Conservation (phyloP, 2,888 invertebrate genomes). For the Tribolium freemani region DNA sequence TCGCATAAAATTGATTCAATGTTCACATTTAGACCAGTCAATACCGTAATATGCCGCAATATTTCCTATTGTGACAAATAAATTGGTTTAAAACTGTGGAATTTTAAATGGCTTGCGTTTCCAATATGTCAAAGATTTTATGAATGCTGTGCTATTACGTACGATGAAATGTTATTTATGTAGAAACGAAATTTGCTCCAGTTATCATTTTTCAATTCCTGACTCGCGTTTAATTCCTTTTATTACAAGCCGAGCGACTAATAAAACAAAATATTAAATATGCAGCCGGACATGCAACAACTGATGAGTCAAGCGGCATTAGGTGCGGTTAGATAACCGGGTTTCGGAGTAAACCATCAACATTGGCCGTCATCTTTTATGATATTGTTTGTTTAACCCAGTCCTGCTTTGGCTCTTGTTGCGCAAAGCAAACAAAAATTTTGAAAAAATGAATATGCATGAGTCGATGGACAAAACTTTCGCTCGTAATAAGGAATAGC, state of each 20-base stretch:
- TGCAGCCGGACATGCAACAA: conserved; percentile 16
- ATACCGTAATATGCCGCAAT: neutral
- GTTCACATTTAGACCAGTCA: neutral
- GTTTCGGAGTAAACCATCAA: conserved; percentile 4
- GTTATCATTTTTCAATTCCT: neutral
- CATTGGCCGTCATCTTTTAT: conserved; percentile 15
- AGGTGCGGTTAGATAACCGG: conserved; percentile 33
- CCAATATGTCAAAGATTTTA: neutral
- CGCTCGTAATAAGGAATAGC: conserved; percentile 21
- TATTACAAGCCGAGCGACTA: neutral
- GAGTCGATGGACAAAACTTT: conserved; percentile 7
- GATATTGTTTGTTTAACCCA: conserved; percentile 31
- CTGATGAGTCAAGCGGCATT: conserved; percentile 22
- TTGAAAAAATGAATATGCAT: conserved; percentile 32
- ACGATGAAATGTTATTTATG: neutral
- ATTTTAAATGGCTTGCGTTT: neutral
- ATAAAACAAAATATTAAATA: neutral
- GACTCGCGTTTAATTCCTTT: neutral
- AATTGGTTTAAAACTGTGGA: neutral
- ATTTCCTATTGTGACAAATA: neutral
- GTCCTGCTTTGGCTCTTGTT: conserved; percentile 9
- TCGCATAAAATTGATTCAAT: neutral
- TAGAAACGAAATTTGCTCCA: neutral
- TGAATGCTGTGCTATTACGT: neutral
- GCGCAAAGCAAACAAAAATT: conserved; percentile 25